A percentile compares a stretch with the other conserved stretches of the same genome.
Conservation (phyloP, 2,888 invertebrate species). For the Cephus nigrinus region DNA sequence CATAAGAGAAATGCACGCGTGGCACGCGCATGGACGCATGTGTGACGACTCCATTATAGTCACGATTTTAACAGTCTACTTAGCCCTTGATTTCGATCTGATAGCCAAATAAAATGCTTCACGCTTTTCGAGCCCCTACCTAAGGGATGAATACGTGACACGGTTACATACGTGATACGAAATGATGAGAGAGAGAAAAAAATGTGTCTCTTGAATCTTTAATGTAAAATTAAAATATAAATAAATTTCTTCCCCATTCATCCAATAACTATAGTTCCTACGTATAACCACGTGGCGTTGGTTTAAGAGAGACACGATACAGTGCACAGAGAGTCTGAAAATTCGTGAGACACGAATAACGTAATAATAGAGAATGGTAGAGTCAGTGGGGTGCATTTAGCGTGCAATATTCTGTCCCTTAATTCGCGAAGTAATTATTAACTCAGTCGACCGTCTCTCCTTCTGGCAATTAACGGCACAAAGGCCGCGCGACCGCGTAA, state of each 20-base stretch:
- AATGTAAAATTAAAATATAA: no score
- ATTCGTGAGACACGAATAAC: no score
- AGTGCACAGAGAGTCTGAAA: no score
- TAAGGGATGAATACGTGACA: constrained; percentile 10
- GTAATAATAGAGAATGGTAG: no score
- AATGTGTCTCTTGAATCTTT: background rate
- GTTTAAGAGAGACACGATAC: no score
- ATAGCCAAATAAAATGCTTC: constrained; percentile 21
- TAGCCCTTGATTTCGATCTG: constrained; percentile 35
- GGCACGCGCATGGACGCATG: constrained; percentile 11
- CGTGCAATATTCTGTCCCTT: background rate
- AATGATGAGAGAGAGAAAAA: constrained; percentile 17
- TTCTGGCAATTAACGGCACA: constrained; percentile 8
- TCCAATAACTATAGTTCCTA: no score
- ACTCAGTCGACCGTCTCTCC: constrained; percentile 12
- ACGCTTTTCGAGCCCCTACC: constrained; percentile 3
- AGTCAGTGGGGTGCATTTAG: background rate
- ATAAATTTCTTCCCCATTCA: no score
- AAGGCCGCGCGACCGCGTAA: constrained; percentile 30
- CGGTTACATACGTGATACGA: constrained; percentile 8
- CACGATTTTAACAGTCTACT: background rate
- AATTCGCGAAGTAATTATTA: background rate
- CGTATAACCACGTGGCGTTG: no score
- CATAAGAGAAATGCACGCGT: background rate
- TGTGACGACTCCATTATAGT: constrained; percentile 50